Evolutionary conservation across 2,113 vertebrate genomes (phyloP).

Genomic region (Hyla sarda): DNA sequence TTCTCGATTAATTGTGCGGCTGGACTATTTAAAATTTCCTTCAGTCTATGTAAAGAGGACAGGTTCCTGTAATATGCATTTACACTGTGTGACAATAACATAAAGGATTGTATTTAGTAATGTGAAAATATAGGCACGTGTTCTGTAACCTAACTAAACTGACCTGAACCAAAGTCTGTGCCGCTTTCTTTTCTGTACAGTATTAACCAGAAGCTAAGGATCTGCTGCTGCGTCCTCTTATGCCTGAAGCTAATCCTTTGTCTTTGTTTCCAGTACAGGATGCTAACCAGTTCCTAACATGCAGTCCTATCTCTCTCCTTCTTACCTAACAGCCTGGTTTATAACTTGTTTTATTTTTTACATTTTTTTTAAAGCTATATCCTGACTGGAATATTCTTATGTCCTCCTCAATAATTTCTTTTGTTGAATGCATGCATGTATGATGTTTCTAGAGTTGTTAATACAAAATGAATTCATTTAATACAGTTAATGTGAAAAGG

Average conservation of each 20-base stretch:
- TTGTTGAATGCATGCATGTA: not conserved
- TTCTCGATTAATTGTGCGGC: too few species aligned
- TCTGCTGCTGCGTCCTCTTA: not conserved
- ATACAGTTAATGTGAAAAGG: not conserved
- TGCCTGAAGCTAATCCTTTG: slow-evolving; percentile 14
- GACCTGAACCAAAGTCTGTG: not conserved
- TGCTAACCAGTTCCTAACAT: slow-evolving; percentile 6
- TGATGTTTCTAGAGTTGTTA: not conserved
- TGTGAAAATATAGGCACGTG: not conserved
- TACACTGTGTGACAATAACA: too few species aligned
- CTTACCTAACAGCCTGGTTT: not conserved
- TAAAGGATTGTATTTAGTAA: not conserved
- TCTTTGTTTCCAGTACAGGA: slow-evolving; percentile 12
- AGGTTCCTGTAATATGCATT: too few species aligned
- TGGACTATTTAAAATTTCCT: too few species aligned
- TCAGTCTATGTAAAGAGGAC: too few species aligned
- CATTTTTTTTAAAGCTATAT: slow-evolving; percentile 20
- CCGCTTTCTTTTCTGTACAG: not conserved
- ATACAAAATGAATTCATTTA: not conserved
- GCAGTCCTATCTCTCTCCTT: not conserved
- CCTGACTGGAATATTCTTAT: not conserved
- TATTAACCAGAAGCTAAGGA: not conserved
- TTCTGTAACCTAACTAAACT: slow-evolving; percentile 8
- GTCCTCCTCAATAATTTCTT: not conserved
- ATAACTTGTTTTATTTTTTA: too few species aligned